These are phyloP conservation scores for Aphis craccivora DNA, from an alignment of 1,140 invertebrate genomes.

Conservation along the genomic window DNA sequence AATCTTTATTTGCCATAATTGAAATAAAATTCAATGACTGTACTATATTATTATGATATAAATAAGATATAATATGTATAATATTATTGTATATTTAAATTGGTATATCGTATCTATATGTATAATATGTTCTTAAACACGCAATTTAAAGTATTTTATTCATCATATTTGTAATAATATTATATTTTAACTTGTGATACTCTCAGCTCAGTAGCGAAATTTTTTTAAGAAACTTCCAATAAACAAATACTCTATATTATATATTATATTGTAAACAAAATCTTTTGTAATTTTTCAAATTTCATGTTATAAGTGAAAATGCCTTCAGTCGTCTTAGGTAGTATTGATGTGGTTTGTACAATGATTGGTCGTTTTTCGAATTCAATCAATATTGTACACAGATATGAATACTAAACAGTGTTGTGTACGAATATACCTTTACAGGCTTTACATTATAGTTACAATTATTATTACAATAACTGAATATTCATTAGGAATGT, in stretches of 20 bases:
- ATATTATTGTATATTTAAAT: too few species aligned
- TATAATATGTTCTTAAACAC: too few species aligned
- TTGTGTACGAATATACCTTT: not conserved
- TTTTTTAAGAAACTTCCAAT: not conserved
- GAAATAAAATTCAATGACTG: not conserved
- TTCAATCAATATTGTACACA: not conserved
- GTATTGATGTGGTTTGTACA: not conserved
- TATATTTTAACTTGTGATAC: not conserved
- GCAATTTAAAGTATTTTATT: not conserved
- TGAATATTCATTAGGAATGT: not conserved
- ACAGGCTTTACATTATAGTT: not conserved
- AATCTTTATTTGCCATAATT: not conserved
- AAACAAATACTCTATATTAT: not conserved
- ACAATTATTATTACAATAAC: not conserved
- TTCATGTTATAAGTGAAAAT: not conserved
- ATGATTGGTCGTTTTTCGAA: not conserved
- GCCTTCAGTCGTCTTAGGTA: not conserved
- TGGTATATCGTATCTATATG: too few species aligned
- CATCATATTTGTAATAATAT: not conserved
- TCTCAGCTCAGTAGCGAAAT: not conserved
- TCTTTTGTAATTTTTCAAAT: not conserved
- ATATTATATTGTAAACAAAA: not conserved
- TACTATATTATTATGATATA: not conserved
- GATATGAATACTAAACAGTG: not conserved
- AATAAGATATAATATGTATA: too few species aligned